Percentiles rank a stretch among this genome's conserved stretches.
Evolutionary conservation across 2,797 vertebrate genomes (phyloP).

Genomic region (Alauda arvensis): DNA sequence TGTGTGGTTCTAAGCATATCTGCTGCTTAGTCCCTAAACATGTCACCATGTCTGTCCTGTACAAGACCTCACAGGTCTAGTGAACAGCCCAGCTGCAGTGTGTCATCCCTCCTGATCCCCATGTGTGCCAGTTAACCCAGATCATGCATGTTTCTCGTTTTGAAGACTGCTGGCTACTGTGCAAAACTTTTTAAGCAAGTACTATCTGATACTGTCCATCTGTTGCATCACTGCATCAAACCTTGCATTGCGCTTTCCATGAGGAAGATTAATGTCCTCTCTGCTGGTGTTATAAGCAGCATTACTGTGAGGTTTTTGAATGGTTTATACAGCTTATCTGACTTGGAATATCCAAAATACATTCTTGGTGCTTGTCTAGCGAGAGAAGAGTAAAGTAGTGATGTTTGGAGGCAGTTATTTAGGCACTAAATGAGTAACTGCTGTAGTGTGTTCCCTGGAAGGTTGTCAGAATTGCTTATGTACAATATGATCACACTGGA

Average conservation of each 20-base stretch:
- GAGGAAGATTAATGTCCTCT: neutral
- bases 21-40: neutral
- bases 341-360: neutral
- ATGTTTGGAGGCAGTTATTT: neutral
- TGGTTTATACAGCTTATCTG: neutral
- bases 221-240: neutral
- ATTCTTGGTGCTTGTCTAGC: neutral
- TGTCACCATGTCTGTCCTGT: accelerated
- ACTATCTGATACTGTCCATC: neutral
- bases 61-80: neutral
- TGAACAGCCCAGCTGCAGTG: neutral
- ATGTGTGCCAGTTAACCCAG: neutral
- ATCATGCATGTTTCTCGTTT: neutral
- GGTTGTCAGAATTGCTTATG: neutral
- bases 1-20: neutral
- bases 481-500: neutral
- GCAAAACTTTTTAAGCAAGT: neutral
- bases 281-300: neutral
- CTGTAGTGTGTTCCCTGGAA: neutral
- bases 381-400: neutral
- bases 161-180: neutral
- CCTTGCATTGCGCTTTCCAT: neutral
- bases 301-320: neutral
- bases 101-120: neutral
- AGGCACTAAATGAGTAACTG: neutral